Conservation (phyloP, 2,888 invertebrate species). For the Gisinianus flammeolus region DNA sequence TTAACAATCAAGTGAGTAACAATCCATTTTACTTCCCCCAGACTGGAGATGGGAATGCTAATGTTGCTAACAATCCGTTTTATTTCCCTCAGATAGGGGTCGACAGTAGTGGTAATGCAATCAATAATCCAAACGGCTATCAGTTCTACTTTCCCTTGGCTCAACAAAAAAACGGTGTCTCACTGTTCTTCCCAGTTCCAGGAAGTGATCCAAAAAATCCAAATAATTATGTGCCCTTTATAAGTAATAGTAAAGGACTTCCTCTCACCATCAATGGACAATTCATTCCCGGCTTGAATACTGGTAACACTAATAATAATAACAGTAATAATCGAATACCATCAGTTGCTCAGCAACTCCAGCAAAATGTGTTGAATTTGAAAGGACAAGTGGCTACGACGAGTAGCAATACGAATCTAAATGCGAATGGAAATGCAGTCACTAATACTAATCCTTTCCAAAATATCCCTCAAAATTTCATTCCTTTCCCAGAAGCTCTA, state of each 20-base stretch:
- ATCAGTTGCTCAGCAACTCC: neutral
- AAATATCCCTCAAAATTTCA: neutral
- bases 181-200: conserved; percentile 30
- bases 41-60: neutral
- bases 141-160: conserved; percentile 33
- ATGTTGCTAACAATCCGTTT: neutral
- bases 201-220: neutral
- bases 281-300: neutral
- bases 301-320: neutral
- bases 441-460: neutral
- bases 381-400: neutral
- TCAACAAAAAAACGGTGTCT: conserved; percentile 20
- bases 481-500: neutral
- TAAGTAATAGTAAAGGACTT: neutral
- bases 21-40: too few species aligned
- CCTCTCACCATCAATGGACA: neutral
- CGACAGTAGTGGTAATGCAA: neutral
- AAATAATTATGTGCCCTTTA: neutral
- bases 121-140: conserved; percentile 22
- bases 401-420: neutral
- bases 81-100: neutral
- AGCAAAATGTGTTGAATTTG: neutral
- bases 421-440: neutral
- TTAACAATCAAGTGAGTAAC: neutral
- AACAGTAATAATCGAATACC: neutral